Evolutionary conservation across 1,140 invertebrate species (phyloP).

Genomic region (Scylla paramamosain): DNA sequence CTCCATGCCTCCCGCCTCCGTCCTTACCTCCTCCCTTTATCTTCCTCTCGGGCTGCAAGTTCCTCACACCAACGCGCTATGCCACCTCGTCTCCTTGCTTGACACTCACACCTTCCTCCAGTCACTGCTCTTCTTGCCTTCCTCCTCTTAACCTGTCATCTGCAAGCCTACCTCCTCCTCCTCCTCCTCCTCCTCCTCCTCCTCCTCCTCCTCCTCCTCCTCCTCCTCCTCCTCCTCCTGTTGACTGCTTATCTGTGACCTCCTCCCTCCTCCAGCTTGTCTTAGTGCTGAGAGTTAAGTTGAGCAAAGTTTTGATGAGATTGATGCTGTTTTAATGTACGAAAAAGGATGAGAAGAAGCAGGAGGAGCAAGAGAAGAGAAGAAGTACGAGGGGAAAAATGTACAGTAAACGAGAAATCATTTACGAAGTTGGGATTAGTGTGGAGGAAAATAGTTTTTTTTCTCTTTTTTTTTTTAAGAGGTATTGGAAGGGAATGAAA

Average conservation of each 20-base stretch:
- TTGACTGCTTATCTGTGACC: neutral
- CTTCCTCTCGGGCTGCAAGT: too few species aligned
- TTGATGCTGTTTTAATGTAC: neutral
- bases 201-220: neutral
- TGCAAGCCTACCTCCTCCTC: neutral
- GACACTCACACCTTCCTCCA: neutral
- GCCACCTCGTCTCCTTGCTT: neutral
- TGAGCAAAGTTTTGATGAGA: neutral
- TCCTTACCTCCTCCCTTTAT: too few species aligned
- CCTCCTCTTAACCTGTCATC: neutral
- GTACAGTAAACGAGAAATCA: neutral
- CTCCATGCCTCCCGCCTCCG: too few species aligned
- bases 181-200: neutral
- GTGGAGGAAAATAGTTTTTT: neutral
- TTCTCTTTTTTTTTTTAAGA: neutral
- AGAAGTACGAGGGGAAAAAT: neutral
- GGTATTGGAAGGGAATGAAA: neutral
- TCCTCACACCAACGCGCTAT: too few species aligned
- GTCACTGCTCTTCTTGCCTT: neutral
- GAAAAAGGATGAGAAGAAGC: neutral
- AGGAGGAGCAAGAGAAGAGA: neutral
- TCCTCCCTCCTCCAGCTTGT: neutral
- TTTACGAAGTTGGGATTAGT: neutral
- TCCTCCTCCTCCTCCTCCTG: neutral
- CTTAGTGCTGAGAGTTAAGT: neutral